Percentiles rank a stretch among this genome's conserved stretches.
phyloP scores from a whole-genome alignment of 2,888 invertebrate genomes.

The Papilio demoleus region DNA sequence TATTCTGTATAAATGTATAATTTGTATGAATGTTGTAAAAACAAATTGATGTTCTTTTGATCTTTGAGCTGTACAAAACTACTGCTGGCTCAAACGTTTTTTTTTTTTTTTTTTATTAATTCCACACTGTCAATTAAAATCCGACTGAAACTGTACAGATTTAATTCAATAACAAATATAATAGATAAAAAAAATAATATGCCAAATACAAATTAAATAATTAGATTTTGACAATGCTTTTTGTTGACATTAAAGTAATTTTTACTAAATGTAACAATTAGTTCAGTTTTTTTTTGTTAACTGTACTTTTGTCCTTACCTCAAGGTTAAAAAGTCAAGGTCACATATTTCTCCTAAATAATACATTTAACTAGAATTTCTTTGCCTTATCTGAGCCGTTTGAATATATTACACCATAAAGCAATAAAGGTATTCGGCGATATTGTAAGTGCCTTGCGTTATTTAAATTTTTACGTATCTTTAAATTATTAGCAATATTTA shows the following conservation, averaged over 20 bases:
- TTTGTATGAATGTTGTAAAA: constrained; percentile 17
- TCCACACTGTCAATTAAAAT: constrained; percentile 5
- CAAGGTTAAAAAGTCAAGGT: constrained; percentile 8
- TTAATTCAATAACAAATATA: background rate
- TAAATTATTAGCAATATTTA: background rate
- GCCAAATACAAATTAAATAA: constrained; percentile 7
- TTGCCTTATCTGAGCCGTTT: background rate
- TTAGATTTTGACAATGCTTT: background rate
- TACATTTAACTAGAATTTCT: constrained; percentile 11
- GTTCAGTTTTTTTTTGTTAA: background rate
- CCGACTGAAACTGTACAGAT: constrained; percentile 5
- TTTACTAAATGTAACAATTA: background rate
- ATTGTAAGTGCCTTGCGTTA: constrained; percentile 13
- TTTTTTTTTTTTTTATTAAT: background rate
- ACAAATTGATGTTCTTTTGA: background rate
- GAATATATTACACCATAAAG: background rate
- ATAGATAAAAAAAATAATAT: too few relatives aligned
- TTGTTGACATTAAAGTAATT: background rate
- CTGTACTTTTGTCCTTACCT: constrained; percentile 18
- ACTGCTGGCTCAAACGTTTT: background rate
- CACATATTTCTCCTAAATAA: background rate
- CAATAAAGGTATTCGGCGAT: constrained; percentile 5
- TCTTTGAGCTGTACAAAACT: background rate
- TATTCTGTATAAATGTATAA: constrained; percentile 17
- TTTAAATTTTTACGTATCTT: background rate